A percentile compares a stretch with the other conserved stretches of the same genome.
Evolutionary conservation across 2,888 invertebrate genomes (phyloP).

Genomic region (Apodemia hepburni): DNA sequence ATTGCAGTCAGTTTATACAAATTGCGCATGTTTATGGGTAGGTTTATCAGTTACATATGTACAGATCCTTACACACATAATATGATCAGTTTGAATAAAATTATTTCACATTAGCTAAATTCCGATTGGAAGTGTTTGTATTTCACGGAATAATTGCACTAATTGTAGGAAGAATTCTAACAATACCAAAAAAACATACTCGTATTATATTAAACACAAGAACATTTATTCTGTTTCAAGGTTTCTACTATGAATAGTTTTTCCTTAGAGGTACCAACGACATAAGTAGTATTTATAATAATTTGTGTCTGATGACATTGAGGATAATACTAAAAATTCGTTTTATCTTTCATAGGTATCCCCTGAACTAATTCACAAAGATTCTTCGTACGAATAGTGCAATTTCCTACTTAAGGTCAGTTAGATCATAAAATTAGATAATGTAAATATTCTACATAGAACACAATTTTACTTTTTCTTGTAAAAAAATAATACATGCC

Average conservation of each 20-base stretch:
- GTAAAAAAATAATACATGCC: too few species aligned
- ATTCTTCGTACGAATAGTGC: background rate
- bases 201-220: background rate
- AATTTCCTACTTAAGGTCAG: background rate
- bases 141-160: constrained; percentile 1
- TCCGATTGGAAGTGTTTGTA: background rate
- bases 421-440: too few species aligned
- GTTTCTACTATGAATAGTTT: background rate
- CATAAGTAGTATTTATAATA: background rate
- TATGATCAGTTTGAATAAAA: constrained; percentile 25
- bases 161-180: background rate
- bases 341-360: background rate
- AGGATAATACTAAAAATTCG: too few species aligned
- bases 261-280: background rate
- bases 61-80: constrained; percentile 20
- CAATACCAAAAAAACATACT: background rate
- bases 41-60: background rate
- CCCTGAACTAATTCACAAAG: background rate
- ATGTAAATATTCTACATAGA: too few species aligned
- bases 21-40: constrained; percentile 42
- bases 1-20: constrained; percentile 37
- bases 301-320: background rate
- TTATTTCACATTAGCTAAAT: background rate
- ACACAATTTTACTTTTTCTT: too few species aligned
- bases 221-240: background rate